Evolutionary conservation across 2,113 vertebrate genomes (phyloP).

Genomic region (Lophius piscatorius): DNA sequence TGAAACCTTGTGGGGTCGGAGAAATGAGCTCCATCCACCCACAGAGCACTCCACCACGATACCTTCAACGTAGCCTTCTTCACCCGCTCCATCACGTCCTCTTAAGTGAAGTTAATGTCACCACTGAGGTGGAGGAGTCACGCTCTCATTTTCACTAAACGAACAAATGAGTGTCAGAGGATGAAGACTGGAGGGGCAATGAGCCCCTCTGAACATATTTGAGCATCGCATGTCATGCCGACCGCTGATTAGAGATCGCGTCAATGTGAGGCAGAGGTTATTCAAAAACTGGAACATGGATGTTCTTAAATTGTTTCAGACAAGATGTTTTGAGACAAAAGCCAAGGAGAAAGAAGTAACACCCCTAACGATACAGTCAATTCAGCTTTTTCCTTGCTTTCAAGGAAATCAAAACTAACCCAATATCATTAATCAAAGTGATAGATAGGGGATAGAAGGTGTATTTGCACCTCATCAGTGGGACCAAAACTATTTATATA

Average conservation of each 20-base stretch:
- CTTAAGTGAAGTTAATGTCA: constrained; percentile 41
- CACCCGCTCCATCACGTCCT: constrained; percentile 42
- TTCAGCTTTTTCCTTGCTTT: too few species aligned
- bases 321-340: too few species aligned
- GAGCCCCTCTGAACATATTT: constrained; percentile 21
- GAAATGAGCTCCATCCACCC: constrained; percentile 65
- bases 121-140: constrained; percentile 29
- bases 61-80: constrained; percentile 43
- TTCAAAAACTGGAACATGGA: neutral
- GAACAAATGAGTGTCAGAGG: constrained; percentile 26
- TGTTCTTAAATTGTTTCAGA: too few species aligned
- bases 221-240: constrained; percentile 14
- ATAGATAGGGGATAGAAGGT: too few species aligned
- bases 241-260: constrained; percentile 23
- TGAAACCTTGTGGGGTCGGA: constrained; percentile 64
- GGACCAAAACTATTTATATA: constrained; percentile 8
- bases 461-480: neutral
- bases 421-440: too few species aligned
- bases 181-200: constrained; percentile 1
- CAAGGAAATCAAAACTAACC: too few species aligned
- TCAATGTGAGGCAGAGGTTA: constrained; percentile 1
- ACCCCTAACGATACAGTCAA: too few species aligned
- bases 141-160: constrained; percentile 12
- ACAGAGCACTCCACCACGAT: constrained; percentile 62
- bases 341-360: too few species aligned